phyloP scores from a whole-genome alignment of 2,797 vertebrate genomes.

The Clarias fuscus region DNA sequence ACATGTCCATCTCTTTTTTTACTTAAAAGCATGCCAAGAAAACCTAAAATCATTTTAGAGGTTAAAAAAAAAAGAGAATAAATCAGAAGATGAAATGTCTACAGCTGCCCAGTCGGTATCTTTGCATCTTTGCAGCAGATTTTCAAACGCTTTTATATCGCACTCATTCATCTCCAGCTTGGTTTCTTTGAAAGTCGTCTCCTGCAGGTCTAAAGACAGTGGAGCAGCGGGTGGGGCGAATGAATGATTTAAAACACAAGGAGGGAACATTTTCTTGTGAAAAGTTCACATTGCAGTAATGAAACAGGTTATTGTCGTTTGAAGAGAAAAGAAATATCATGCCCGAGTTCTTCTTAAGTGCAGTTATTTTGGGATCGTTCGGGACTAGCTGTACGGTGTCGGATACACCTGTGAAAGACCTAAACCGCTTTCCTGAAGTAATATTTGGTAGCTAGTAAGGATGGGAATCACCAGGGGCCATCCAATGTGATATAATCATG shows the following conservation, averaged over 20 bases:
- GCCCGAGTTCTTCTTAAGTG: background rate
- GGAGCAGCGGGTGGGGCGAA: conserved; percentile 35
- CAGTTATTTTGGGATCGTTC: background rate
- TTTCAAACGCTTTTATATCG: conserved; percentile 43
- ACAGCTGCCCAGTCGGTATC: conserved; percentile 36
- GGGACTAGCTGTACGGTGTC: background rate
- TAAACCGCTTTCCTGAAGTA: background rate
- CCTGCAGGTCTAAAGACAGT: conserved; percentile 57
- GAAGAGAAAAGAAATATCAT: background rate
- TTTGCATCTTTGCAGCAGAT: conserved; percentile 47
- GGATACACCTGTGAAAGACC: background rate
- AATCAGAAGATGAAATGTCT: conserved; percentile 46
- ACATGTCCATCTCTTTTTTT: conserved; percentile 27
- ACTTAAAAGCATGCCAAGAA: background rate
- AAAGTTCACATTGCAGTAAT: conserved; percentile 26
- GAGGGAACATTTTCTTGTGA: conserved; percentile 12
- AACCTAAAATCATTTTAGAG: background rate
- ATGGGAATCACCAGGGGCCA: no score
- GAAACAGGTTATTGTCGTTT: conserved; percentile 13
- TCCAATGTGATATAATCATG: no score
- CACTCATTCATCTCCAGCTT: conserved; percentile 44
- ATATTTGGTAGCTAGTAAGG: background rate
- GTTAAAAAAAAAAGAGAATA: background rate
- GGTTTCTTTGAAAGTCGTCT: conserved; percentile 61
- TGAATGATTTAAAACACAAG: conserved; percentile 38